A percentile compares a stretch with the other conserved stretches of the same genome.
Conservation (phyloP, 2,113 vertebrate species). For the Muntiacus muntjak region DNA sequence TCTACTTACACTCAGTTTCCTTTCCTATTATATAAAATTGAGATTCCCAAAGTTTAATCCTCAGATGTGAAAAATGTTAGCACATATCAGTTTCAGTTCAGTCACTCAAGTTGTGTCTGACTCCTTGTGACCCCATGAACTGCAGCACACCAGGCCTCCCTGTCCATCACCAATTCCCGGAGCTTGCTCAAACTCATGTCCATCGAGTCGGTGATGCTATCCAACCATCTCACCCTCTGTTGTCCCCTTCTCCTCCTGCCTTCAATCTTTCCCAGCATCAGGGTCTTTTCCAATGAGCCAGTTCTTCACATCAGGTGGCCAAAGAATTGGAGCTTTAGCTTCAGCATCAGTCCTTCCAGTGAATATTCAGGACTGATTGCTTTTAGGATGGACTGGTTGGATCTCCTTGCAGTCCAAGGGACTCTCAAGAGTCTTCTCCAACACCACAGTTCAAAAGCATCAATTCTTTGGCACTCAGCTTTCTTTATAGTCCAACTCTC, state of each 20-base stretch:
- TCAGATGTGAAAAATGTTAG: constrained; percentile 15
- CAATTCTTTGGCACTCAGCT: background rate
- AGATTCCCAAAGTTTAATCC: constrained; percentile 33
- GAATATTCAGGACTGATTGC: background rate
- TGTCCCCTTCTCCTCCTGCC: background rate
- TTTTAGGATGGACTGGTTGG: background rate
- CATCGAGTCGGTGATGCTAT: background rate
- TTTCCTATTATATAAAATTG: constrained; percentile 5
- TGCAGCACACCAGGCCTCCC: background rate
- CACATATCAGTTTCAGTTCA: background rate
- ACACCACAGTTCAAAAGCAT: background rate
- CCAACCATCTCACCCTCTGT: background rate
- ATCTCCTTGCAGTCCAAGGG: background rate
- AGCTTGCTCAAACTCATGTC: background rate
- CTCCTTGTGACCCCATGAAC: background rate
- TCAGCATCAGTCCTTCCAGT: background rate
- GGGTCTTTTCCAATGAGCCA: background rate
- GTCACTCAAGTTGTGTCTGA: background rate
- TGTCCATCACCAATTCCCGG: background rate
- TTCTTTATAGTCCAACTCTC: background rate
- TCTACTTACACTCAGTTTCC: constrained; percentile 9
- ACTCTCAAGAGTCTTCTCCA: background rate
- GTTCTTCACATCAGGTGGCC: background rate
- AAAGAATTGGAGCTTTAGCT: background rate
- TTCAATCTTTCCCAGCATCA: background rate